phyloP scores from a whole-genome alignment of 2,113 vertebrate genomes.

The Podocnemis expansa region DNA sequence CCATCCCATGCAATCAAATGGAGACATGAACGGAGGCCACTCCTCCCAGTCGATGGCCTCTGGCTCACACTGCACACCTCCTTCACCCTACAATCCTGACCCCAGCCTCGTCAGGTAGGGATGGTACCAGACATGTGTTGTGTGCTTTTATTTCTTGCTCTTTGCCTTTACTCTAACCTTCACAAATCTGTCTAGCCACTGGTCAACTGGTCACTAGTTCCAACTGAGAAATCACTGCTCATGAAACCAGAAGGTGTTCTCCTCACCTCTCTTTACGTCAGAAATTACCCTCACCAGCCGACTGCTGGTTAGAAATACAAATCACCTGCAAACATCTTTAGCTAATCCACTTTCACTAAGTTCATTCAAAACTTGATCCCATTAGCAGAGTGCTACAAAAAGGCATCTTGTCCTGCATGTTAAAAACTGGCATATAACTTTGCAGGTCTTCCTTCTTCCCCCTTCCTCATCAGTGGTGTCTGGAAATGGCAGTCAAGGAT shows the following conservation, averaged over 20 bases:
- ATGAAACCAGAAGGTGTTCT: rapidly evolving
- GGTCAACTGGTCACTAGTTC: conserved; percentile 41
- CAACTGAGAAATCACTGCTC: conserved; percentile 29
- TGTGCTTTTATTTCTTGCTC: not conserved
- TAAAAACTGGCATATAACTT: rapidly evolving
- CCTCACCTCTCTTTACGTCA: not conserved
- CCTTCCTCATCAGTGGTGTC: rapidly evolving
- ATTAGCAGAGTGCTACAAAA: not conserved
- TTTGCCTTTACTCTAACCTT: conserved; percentile 26
- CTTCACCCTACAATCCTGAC: conserved; percentile 95
- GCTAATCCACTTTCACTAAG: not conserved
- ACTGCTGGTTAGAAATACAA: not conserved
- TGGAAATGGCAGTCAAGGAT: rapidly evolving
- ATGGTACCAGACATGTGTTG: not conserved
- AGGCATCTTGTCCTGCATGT: not conserved
- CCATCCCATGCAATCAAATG: conserved; percentile 89
- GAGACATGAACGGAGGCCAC: conserved; percentile 92
- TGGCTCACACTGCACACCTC: conserved; percentile 93
- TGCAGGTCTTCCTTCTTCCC: not conserved
- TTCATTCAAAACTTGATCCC: not conserved
- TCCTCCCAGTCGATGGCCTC: conserved; percentile 90
- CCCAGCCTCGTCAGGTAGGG: conserved; percentile 96
- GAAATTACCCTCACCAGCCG: not conserved
- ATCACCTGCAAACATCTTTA: rapidly evolving
- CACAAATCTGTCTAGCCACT: not conserved